These are phyloP conservation scores for Spilogale gracilis DNA, from an alignment of 2,113 vertebrate genomes.

Conservation along the genomic window DNA sequence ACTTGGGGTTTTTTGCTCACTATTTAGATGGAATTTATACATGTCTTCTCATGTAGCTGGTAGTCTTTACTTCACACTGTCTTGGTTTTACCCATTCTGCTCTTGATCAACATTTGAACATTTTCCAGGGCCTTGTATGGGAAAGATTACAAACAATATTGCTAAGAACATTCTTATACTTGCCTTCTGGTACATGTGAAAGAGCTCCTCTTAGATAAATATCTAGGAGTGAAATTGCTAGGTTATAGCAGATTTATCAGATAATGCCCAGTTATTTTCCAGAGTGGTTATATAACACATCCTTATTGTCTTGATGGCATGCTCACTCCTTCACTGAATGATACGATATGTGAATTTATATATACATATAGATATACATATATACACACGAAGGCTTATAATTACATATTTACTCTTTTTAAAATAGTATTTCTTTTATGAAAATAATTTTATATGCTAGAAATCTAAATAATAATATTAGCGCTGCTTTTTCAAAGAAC, in stretches of 20 bases:
- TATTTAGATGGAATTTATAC: not conserved
- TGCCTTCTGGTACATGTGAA: not conserved
- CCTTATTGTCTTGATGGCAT: not conserved
- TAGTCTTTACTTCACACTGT: not conserved
- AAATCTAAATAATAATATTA: constrained; percentile 64
- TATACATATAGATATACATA: not conserved
- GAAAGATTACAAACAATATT: not conserved
- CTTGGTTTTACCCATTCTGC: not conserved
- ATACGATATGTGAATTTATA: not conserved
- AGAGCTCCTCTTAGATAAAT: constrained; percentile 30
- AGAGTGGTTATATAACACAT: constrained; percentile 11
- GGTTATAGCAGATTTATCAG: constrained; percentile 19
- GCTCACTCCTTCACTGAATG: not conserved
- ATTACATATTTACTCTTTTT: not conserved
- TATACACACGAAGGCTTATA: not conserved
- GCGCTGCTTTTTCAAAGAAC: not conserved
- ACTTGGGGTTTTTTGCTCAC: not conserved
- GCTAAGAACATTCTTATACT: constrained; percentile 22
- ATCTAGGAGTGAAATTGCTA: not conserved
- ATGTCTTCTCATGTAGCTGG: not conserved
- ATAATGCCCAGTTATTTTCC: constrained; percentile 43
- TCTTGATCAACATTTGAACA: constrained; percentile 36
- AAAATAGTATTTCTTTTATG: not conserved
- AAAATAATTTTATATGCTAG: constrained; percentile 21
- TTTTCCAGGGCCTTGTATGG: not conserved